Percentiles rank a stretch among this genome's conserved stretches.
Evolutionary conservation across 2,113 vertebrate genomes (phyloP).

Genomic region (Nansenia antarctica): DNA sequence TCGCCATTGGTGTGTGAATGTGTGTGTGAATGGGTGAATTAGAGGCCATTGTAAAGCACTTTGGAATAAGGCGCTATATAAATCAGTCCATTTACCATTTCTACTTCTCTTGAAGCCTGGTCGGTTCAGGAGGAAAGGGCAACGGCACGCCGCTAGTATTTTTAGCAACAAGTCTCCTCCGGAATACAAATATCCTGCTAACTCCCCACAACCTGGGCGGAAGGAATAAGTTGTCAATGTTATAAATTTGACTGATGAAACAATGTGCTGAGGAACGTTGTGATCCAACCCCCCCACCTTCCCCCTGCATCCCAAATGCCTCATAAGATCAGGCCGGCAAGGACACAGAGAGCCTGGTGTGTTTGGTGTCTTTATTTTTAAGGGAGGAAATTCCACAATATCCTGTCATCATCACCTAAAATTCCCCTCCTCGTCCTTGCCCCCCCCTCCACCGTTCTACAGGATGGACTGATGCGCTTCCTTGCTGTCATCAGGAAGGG

Average conservation of each 20-base stretch:
- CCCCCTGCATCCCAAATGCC: background rate
- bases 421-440: conserved; percentile 15
- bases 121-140: conserved; percentile 48
- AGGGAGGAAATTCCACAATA: conserved; percentile 56
- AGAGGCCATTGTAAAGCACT: no score
- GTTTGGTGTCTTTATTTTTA: conserved; percentile 47
- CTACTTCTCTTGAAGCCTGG: no score
- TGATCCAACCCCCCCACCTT: conserved; percentile 15
- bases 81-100: no score
- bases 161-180: conserved; percentile 58
- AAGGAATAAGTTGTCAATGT: conserved; percentile 16
- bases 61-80: no score
- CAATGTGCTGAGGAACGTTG: conserved; percentile 65
- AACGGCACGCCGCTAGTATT: conserved; percentile 49
- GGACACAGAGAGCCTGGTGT: conserved; percentile 41
- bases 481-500: conserved; percentile 40
- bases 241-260: conserved; percentile 43
- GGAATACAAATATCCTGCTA: conserved; percentile 61
- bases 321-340: background rate
- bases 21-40: no score
- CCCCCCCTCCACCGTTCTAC: conserved; percentile 14
- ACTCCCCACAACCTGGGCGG: conserved; percentile 18
- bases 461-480: conserved; percentile 36
- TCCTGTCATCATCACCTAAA: conserved; percentile 52
- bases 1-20: no score